Evolutionary conservation across 2,797 vertebrate genomes (phyloP).

Genomic region (Clarias laeviceps): DNA sequence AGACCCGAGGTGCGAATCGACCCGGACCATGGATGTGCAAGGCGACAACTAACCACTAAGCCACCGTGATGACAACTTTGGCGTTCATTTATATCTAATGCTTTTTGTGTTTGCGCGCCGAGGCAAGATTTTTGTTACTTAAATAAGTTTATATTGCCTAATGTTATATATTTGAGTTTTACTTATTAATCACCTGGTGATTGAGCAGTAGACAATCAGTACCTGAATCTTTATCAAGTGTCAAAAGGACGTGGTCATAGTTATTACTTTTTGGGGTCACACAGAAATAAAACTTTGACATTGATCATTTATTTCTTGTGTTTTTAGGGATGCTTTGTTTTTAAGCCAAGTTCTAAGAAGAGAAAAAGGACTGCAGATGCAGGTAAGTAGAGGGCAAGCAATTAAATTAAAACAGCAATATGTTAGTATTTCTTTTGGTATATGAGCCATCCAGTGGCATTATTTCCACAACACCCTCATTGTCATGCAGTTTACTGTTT

Average conservation of each 20-base stretch:
- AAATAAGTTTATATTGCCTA: not conserved
- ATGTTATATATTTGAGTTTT: not conserved
- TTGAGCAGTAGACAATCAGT: not conserved
- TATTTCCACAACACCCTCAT: not conserved
- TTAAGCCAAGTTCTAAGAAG: conserved; percentile 88
- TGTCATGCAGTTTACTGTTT: not conserved
- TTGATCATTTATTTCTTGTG: not conserved
- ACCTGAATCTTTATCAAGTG: not conserved
- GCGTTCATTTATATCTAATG: not conserved
- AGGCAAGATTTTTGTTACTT: not conserved
- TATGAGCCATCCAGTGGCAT: not conserved
- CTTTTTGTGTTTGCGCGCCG: not conserved
- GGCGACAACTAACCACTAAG: too few species aligned
- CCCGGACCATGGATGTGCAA: too few species aligned
- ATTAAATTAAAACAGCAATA: too few species aligned
- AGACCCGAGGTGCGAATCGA: too few species aligned
- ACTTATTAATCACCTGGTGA: not conserved
- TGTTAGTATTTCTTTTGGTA: not conserved
- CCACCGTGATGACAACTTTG: too few species aligned
- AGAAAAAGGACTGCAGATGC: conserved; percentile 72
- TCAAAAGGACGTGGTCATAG: not conserved
- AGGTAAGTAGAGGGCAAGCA: conserved; percentile 73
- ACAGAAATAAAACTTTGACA: not conserved
- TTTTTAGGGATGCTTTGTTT: conserved; percentile 94
- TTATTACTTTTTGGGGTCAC: not conserved